These are phyloP conservation scores for Anguilla anguilla DNA, from an alignment of 2,797 vertebrate genomes.

Conservation along the genomic window DNA sequence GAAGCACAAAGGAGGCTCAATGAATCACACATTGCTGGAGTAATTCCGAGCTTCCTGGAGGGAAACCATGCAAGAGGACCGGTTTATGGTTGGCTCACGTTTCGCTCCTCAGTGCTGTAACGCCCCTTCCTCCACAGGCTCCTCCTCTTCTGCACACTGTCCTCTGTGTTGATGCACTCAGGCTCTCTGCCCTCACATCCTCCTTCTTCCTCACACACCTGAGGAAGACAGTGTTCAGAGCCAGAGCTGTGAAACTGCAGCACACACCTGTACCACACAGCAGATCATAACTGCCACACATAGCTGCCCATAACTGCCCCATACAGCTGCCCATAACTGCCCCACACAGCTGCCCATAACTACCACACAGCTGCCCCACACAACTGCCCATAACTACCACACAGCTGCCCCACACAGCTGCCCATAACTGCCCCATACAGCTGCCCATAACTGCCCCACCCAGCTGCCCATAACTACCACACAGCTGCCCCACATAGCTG, in stretches of 20 bases:
- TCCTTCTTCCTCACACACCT: slow-evolving; percentile 61
- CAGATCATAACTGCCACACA: neutral
- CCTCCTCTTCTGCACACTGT: slow-evolving; percentile 81
- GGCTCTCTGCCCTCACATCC: slow-evolving; percentile 67
- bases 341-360: neutral
- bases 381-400: neutral
- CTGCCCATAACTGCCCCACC: too few species aligned
- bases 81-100: slow-evolving; percentile 63
- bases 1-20: neutral
- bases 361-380: neutral
- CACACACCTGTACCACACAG: slow-evolving; percentile 1
- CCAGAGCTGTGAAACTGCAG: neutral
- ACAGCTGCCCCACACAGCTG: neutral
- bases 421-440: too few species aligned
- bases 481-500: neutral
- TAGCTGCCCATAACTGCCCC: neutral
- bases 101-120: slow-evolving; percentile 89
- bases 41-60: neutral
- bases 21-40: neutral
- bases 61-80: neutral
- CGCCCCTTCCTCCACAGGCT: slow-evolving; percentile 87
- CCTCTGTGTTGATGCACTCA: slow-evolving; percentile 67
- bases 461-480: neutral
- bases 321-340: neutral
- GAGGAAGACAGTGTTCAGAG: slow-evolving; percentile 41